Percentiles rank a stretch among this genome's conserved stretches.
These are phyloP conservation scores for Ceryle rudis DNA, from an alignment of 2,797 vertebrate genomes.

Conservation along the genomic window DNA sequence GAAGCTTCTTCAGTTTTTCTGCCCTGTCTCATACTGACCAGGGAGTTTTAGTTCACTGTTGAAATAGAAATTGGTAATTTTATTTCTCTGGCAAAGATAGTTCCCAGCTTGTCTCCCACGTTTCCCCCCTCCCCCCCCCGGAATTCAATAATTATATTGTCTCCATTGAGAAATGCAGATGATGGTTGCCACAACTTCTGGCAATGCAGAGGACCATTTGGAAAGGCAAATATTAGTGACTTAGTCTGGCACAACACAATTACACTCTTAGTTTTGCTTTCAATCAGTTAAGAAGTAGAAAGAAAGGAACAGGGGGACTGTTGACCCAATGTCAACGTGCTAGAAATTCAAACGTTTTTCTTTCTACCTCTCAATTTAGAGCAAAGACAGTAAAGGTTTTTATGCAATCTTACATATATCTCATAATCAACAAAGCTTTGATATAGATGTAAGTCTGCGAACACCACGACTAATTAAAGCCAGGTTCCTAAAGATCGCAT, in stretches of 20 bases:
- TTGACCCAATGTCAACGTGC: neutral
- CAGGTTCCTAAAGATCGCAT: neutral
- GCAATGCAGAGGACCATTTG: neutral
- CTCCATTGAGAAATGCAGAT: neutral
- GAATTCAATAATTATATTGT: neutral
- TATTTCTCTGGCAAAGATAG: neutral
- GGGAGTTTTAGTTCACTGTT: neutral
- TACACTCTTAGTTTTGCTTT: neutral
- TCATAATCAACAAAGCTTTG: neutral
- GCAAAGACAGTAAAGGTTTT: neutral
- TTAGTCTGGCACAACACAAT: neutral
- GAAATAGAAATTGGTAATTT: neutral
- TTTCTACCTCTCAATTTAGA: neutral
- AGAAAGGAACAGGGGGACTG: neutral
- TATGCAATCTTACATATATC: fast-evolving
- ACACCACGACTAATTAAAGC: neutral
- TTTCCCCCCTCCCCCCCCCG: too few relatives aligned
- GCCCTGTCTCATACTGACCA: neutral
- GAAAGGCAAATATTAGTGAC: neutral
- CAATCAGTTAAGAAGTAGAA: neutral
- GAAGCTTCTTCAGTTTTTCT: neutral
- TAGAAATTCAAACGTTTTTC: neutral
- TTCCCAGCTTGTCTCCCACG: neutral
- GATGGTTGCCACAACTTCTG: neutral
- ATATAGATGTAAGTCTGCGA: neutral